A percentile compares a stretch with the other conserved stretches of the same genome.
phyloP scores from a whole-genome alignment of 1,140 invertebrate species.

The Aphaenogaster floridana region DNA sequence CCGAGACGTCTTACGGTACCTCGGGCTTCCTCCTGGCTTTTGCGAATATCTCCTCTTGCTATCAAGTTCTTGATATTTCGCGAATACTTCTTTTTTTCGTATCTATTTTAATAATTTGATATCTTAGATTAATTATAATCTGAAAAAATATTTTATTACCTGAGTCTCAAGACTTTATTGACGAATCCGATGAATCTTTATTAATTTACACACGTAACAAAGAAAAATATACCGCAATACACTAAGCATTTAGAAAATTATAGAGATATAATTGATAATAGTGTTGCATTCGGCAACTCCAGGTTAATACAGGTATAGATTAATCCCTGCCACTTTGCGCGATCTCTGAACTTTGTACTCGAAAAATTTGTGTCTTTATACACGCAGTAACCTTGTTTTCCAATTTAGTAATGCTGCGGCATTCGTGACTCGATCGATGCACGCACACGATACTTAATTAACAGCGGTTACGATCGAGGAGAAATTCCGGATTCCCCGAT shows the following conservation, averaged over 20 bases:
- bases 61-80: neutral
- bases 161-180: neutral
- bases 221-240: neutral
- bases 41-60: constrained; percentile 24
- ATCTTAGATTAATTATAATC: neutral
- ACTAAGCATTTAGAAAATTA: neutral
- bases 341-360: constrained; percentile 1
- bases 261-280: neutral
- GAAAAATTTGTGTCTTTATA: constrained; percentile 6
- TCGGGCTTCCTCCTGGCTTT: constrained; percentile 38
- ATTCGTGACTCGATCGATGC: constrained; percentile 30
- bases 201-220: neutral
- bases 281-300: neutral
- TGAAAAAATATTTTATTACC: neutral
- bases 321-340: neutral
- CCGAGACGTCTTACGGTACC: constrained; percentile 66
- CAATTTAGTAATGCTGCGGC: constrained; percentile 11
- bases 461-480: constrained; percentile 43
- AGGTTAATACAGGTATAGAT: neutral
- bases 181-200: neutral
- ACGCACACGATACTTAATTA: constrained; percentile 52
- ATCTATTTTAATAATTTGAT: constrained; percentile 13
- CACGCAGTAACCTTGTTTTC: constrained; percentile 16
- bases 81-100: neutral
- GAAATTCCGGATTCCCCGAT: constrained; percentile 60